Percentiles rank a stretch among this genome's conserved stretches.
phyloP scores from a whole-genome alignment of 2,888 invertebrate genomes.

The Anagyrus pseudococci region DNA sequence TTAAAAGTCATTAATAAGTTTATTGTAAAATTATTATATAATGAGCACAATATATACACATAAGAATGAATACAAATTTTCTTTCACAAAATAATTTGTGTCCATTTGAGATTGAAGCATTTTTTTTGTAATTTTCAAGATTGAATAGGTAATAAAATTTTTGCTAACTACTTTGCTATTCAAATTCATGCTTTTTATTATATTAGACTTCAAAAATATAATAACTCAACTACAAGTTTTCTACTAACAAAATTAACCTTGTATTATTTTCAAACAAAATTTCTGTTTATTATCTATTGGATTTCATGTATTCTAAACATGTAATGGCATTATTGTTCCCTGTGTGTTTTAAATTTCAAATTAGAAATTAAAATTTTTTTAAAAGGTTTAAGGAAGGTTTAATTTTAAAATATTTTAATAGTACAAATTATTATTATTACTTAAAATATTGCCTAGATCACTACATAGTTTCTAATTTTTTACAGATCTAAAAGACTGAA shows the following conservation, averaged over 20 bases:
- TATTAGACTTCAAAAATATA: conserved; percentile 32
- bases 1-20: conserved; percentile 26
- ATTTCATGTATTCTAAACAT: conserved; percentile 9
- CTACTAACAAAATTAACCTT: conserved; percentile 30
- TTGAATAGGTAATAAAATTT: conserved; percentile 56
- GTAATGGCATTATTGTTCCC: conserved; percentile 35
- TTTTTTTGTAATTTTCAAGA: conserved; percentile 54
- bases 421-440: not conserved
- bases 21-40: not conserved
- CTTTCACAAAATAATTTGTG: conserved; percentile 60
- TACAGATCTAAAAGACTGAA: conserved; percentile 68
- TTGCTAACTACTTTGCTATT: conserved; percentile 39
- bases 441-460: too few relatives aligned
- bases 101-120: conserved; percentile 54
- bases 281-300: conserved; percentile 15
- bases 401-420: not conserved
- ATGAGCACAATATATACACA: conserved; percentile 9
- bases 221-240: conserved; percentile 32
- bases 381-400: too few relatives aligned
- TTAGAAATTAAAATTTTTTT: too few relatives aligned
- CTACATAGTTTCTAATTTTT: too few relatives aligned
- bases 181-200: conserved; percentile 38
- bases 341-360: conserved; percentile 33
- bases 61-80: conserved; percentile 47
- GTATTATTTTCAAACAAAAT: not conserved